A percentile compares a stretch with the other conserved stretches of the same genome.
Conservation (phyloP, 1,140 invertebrate species). For the Drosophila parabipectinata region DNA sequence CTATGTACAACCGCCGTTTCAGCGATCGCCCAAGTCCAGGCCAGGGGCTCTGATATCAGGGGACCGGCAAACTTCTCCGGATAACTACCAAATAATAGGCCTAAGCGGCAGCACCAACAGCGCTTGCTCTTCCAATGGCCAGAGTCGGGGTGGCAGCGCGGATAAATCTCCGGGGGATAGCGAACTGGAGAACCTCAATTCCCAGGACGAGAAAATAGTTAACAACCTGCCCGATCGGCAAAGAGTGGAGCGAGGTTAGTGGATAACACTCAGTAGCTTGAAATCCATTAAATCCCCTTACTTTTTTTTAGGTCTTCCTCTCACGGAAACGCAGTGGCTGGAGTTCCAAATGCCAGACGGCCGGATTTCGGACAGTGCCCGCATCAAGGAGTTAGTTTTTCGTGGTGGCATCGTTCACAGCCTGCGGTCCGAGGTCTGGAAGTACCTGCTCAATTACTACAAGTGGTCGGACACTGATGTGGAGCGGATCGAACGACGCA, state of each 20-base stretch:
- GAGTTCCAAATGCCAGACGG: slow-evolving; percentile 91
- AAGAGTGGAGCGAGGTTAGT: slow-evolving; percentile 57
- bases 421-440: slow-evolving; percentile 95
- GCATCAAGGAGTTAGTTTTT: slow-evolving; percentile 93
- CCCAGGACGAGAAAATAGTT: slow-evolving; percentile 75
- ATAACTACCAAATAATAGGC: slow-evolving; percentile 76
- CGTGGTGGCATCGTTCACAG: slow-evolving; percentile 91
- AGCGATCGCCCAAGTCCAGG: slow-evolving; percentile 88
- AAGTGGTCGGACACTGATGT: slow-evolving; percentile 91
- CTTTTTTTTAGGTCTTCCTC: slow-evolving; percentile 84
- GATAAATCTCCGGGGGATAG: slow-evolving; percentile 77
- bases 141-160: slow-evolving; percentile 67
- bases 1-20: slow-evolving; percentile 85
- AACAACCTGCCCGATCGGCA: slow-evolving; percentile 73
- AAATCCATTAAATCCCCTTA: neutral
- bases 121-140: slow-evolving; percentile 64
- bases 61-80: slow-evolving; percentile 62
- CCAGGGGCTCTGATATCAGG: slow-evolving; percentile 84
- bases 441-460: slow-evolving; percentile 96
- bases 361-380: slow-evolving; percentile 88
- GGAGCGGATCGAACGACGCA: slow-evolving; percentile 89
- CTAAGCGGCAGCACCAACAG: slow-evolving; percentile 68
- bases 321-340: slow-evolving; percentile 92
- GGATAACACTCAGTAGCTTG: neutral
- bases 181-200: slow-evolving; percentile 76